Evolutionary conservation across 1,140 invertebrate genomes (phyloP), one percentile per base, ranked within the genome.

Genomic region (Coelopa frigida): DNA sequence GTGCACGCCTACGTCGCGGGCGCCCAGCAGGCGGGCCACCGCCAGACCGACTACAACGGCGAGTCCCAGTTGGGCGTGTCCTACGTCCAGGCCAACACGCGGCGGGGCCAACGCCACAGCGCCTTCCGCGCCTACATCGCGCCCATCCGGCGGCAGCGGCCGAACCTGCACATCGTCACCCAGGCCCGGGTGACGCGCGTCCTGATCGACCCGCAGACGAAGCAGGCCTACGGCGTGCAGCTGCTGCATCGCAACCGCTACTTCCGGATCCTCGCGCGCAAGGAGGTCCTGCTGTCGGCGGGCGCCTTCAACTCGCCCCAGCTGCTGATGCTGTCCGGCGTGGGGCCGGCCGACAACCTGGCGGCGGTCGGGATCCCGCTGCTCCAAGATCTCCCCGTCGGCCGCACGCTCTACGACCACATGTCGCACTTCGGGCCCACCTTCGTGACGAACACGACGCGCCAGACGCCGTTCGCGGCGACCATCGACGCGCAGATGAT

Each of bases 251-350:
- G 75, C 22, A 72, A 71, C 8, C 59, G 62, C 21, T 52, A 49
- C 4, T 72, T 71, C 41, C 61, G 69, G 49, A 71, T 78, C 11
- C 68, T 67, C 27, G 82, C 79, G 2, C 72, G 65, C 12, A 84
- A 79, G 57, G 85, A 87, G 68, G 76, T 84, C 2, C 79, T 82
- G 38, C 52, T 77, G 21, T 78, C 82, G 21, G 84, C 82, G 6
- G 88, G 87, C 1, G 75, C 84, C 0, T 78, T 88, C 35, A 82
- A 83, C 60, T 82, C 84, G 5, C 83, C 85, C 3, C 84, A 89
- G 68, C 55, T 90, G 10, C 67, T 90, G 27, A 84, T 87, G 81
- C 66, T 88, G 3, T 85, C 82, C 1, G 87, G 87, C 2, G 72
- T 89, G n/a, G 87, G 85, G 5, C 83, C 84, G 18, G 76, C 69